Conservation (phyloP, 2,888 invertebrate genomes). For the Mongoloraphidia duomilia region DNA sequence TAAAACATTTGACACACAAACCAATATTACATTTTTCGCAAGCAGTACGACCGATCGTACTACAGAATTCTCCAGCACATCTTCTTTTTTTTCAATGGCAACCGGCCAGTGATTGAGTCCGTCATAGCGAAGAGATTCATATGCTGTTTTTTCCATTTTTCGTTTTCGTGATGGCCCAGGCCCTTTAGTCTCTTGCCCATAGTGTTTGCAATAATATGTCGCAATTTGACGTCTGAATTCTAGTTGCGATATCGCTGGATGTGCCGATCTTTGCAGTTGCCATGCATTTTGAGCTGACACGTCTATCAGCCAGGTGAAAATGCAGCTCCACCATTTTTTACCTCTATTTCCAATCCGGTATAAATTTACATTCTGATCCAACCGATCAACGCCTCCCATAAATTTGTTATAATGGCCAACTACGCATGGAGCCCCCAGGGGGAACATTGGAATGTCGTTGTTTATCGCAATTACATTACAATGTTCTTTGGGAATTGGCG, state of each 20-base stretch:
- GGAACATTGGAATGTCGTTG: too few relatives aligned
- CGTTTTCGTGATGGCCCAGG: conserved; percentile 9
- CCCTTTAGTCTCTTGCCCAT: conserved; percentile 5
- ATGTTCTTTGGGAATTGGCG: too few relatives aligned
- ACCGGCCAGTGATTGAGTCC: conserved; percentile 12
- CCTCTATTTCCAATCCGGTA: conserved; percentile 16
- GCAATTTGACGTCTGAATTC: conserved; percentile 12
- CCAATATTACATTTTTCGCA: too few relatives aligned
- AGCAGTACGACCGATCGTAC: too few relatives aligned
- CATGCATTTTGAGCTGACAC: conserved; percentile 12
- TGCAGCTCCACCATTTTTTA: conserved; percentile 15
- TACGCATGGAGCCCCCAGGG: too few relatives aligned
- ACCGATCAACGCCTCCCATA: conserved; percentile 14
- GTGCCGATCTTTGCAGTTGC: conserved; percentile 6
- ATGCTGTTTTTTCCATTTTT: conserved; percentile 7
- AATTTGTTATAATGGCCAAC: too few relatives aligned
- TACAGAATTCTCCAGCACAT: too few relatives aligned
- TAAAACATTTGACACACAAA: too few relatives aligned
- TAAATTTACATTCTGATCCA: conserved; percentile 15
- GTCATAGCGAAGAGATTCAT: conserved; percentile 13
- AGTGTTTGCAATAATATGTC: conserved; percentile 7
- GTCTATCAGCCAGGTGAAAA: conserved; percentile 14
- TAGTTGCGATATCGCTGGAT: conserved; percentile 2
- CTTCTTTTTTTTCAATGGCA: too few relatives aligned
- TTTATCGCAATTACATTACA: too few relatives aligned